Percentiles rank a stretch among this genome's conserved stretches.
Conservation (phyloP, 2,888 invertebrate species). For the Bembecia ichneumoniformis region DNA sequence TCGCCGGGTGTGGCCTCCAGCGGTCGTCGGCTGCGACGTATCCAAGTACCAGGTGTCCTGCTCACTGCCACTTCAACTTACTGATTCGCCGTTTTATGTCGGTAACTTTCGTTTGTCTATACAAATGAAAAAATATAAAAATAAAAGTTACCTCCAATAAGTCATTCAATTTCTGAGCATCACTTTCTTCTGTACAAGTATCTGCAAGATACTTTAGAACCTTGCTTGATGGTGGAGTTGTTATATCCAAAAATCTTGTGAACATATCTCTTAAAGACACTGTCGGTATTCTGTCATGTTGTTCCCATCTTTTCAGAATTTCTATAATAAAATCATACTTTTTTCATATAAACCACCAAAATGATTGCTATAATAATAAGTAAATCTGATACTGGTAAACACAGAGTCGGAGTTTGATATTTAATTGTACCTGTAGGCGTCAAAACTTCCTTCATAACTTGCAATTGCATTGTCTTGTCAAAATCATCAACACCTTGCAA, state of each 20-base stretch:
- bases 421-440: conserved; percentile 79
- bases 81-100: too few species aligned
- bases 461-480: conserved; percentile 80
- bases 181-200: conserved; percentile 80
- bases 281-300: conserved; percentile 84
- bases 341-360: too few species aligned
- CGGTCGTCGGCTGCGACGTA: too few species aligned
- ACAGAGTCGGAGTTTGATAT: background rate
- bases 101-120: too few species aligned
- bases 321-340: conserved; percentile 58
- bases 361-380: background rate
- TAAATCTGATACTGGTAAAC: background rate
- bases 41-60: too few species aligned
- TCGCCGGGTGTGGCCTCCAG: too few species aligned
- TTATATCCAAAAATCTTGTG: conserved; percentile 88
- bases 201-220: conserved; percentile 85
- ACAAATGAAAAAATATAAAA: too few species aligned
- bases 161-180: conserved; percentile 77
- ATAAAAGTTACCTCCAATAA: conserved; percentile 79
- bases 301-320: conserved; percentile 86
- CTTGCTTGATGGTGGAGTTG: conserved; percentile 90
- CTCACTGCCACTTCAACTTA: too few species aligned
- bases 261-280: conserved; percentile 82
- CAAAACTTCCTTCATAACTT: conserved; percentile 86
- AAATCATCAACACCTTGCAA: conserved; percentile 77